phyloP scores from a whole-genome alignment of 2,113 vertebrate genomes.

The Prunella fulvescens region DNA sequence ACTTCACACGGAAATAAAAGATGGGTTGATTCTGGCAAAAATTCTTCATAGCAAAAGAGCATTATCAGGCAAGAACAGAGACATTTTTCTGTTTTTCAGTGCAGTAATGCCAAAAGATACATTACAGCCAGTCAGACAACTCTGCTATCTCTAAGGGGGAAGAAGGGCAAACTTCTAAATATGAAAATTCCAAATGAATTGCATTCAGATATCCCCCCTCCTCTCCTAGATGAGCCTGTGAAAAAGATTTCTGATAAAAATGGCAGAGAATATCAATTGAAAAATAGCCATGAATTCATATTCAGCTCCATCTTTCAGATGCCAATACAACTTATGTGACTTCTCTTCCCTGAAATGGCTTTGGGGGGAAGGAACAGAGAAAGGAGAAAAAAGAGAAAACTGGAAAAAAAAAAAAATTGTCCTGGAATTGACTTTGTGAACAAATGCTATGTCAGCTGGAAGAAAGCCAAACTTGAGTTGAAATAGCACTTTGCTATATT shows the following conservation, averaged over 20 bases:
- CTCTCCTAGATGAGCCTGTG: not conserved
- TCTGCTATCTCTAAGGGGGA: not conserved
- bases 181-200: not conserved
- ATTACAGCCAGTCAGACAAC: not conserved
- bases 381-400: not conserved
- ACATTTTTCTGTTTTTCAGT: not conserved
- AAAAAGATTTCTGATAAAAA: not conserved
- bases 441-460: slow-evolving; percentile 26
- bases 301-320: not conserved
- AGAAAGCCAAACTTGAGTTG: not conserved
- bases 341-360: not conserved
- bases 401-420: not conserved
- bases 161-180: not conserved
- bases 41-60: not conserved
- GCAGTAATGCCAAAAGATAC: not conserved
- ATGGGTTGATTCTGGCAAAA: slow-evolving; percentile 20
- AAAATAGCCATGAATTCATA: not conserved
- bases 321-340: not conserved
- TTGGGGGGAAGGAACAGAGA: not conserved
- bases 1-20: not conserved
- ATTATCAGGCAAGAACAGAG: not conserved
- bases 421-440: slow-evolving; percentile 13
- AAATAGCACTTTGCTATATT: slow-evolving; percentile 21
- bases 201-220: not conserved
- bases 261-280: not conserved